Conservation (phyloP, 2,888 invertebrate species). For the Glyphotaelius pellucidus region DNA sequence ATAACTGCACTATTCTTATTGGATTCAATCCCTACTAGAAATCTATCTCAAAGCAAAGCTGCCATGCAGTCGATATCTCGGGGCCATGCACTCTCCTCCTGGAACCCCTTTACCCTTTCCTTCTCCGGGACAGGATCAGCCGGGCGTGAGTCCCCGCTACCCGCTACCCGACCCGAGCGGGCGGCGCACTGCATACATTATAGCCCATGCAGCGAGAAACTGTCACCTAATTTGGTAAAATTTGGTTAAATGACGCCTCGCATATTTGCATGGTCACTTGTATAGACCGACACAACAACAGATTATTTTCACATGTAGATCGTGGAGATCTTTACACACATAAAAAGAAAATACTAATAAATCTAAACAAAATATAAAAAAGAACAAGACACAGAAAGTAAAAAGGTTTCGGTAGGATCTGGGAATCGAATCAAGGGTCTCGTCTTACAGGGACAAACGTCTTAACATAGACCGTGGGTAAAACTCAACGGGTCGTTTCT, state of each 20-base stretch:
- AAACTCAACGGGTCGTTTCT: too few species aligned
- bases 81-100: background rate
- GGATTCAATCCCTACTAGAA: background rate
- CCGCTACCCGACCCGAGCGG: constrained; percentile 43
- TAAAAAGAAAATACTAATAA: too few species aligned
- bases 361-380: too few species aligned
- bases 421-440: too few species aligned
- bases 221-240: constrained; percentile 17
- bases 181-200: constrained; percentile 29
- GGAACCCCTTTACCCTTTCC: background rate
- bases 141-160: constrained; percentile 57
- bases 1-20: background rate
- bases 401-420: too few species aligned
- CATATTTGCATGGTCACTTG: background rate
- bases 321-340: background rate
- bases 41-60: background rate
- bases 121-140: constrained; percentile 45
- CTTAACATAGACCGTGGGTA: too few species aligned
- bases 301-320: background rate
- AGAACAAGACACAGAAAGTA: too few species aligned
- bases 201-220: constrained; percentile 12
- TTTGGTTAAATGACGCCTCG: constrained; percentile 15
- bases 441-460: too few species aligned
- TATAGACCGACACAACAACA: background rate
- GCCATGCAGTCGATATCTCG: constrained; percentile 21